Base-by-base conservation (phyloP, 2,888 invertebrate genomes). In the Acronicta leporina region DNA sequence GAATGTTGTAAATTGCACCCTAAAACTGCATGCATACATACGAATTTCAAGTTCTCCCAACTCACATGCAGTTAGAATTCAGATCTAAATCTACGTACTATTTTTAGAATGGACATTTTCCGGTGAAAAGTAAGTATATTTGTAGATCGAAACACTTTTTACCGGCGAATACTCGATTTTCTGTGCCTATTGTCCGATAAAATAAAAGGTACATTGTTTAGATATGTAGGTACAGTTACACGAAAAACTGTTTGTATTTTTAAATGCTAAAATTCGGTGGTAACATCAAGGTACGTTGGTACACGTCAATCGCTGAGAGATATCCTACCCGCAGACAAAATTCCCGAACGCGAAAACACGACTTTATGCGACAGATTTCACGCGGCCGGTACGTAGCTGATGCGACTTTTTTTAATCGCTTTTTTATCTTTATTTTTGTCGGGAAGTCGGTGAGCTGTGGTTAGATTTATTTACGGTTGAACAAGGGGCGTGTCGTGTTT, bases 341-440 rank as follows among this genome's bases (percentile, higher is more conserved):
- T 61, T 49, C 35, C 47, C 38, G 20, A 59, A 40, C 47, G 50
- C 58, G 75, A 65, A 61, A 68, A 65, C 72, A 63, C 51, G 57
- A 64, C 79, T 78, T 70, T 75, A 65, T 78, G 76, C 56, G 68
- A 75, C 75, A 75, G 72, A 46, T 58, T 68, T 78, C 61, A 57
- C 62, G 53, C 75, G 42, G 20, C 33, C 46, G n/a, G 40, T 38
- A 38, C 11, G 11, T 47, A 54, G 49, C 64, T 56, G 72, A 75
- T 61, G 59, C 63, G 72, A 65, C 54, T 71, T 75, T 77, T 68
- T 73, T 64, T 49, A 68, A 77, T 71, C 45, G 57, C 38, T 77
- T 68, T 75, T 74, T 63, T 61, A 46, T 43, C 40, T 16, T 20
- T 20, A 43, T 55, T 70, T 68, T 61, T 61, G 52, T 46, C 42